Evolutionary conservation across 2,888 invertebrate species (phyloP), one percentile per base, ranked within the genome.

Genomic region (Cetonia aurata): DNA sequence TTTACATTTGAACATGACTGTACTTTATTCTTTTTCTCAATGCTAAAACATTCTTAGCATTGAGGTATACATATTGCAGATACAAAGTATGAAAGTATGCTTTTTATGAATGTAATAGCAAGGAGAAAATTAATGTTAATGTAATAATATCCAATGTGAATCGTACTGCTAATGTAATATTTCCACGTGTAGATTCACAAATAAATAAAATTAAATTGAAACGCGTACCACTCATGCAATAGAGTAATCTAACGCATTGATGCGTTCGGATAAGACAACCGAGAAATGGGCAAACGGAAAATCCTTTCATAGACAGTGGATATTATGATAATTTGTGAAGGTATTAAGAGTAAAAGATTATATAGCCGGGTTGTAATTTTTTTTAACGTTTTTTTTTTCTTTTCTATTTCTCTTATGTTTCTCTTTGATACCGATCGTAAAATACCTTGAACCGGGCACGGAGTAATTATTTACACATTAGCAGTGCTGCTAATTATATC

Each of bases 381-480:
- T 52, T 19, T 50, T n/a, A n/a, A n/a, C n/a, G 9, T 15, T 17
- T n/a, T 15, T 50, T 41, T 60, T 60, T 60, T 60, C 41, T 33
- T 67, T 56, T 46, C 57, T 65, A 37, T 37, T 50, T 8, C 41
- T 33, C 25, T 31, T 31, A 13, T 42, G 53, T 67, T 48, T 57
- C 44, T 56, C 70, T 59, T 75, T 80, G 83, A 83, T 82, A 81
- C 79, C 74, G 79, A 82, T 82, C 82, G 80, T 80, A 80, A 77
- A 80, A 80, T 81, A 80, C 81, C 81, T 81, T 81, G 82, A 80
- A 81, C 79, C 75, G 72, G 57, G 25, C 25, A 3, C 41, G 46
- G 73, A 77, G 82, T 83, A 84, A 84, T 84, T 84, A 84, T 84
- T 84, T 84, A 83, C 83, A 83, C 84, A 84, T 84, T 84, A 84